A percentile compares a stretch with the other conserved stretches of the same genome.
Evolutionary conservation across 1,140 invertebrate species (phyloP).

Genomic region (Venturia canescens): DNA sequence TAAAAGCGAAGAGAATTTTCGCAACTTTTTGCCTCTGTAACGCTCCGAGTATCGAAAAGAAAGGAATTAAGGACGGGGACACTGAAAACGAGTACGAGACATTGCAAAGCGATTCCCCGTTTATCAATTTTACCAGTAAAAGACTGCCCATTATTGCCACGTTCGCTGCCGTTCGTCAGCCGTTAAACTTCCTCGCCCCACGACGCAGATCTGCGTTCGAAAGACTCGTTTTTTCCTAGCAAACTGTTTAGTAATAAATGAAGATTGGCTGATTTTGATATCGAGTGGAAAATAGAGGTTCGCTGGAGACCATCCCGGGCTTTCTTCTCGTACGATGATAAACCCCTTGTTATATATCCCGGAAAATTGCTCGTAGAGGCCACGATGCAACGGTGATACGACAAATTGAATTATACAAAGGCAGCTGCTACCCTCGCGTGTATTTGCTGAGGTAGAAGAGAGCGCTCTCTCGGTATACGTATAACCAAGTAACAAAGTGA

Average conservation of each 20-base stretch:
- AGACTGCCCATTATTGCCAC: too few species aligned
- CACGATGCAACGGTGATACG: slow-evolving; percentile 5
- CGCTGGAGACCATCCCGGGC: neutral
- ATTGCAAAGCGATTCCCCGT: too few species aligned
- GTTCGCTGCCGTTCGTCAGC: too few species aligned
- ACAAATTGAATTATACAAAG: slow-evolving; percentile 61
- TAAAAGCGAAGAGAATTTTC: neutral
- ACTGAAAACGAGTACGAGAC: too few species aligned
- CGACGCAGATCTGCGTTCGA: too few species aligned
- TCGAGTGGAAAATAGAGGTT: neutral
- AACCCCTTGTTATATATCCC: slow-evolving; percentile 34
- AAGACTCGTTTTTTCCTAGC: neutral
- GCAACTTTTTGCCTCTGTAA: neutral
- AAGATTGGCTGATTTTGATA: slow-evolving; percentile 32
- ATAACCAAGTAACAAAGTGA: neutral
- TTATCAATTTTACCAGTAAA: too few species aligned
- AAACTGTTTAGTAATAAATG: neutral
- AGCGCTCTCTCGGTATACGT: neutral
- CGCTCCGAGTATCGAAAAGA: neutral
- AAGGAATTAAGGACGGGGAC: too few species aligned
- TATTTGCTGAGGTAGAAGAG: slow-evolving; percentile 15
- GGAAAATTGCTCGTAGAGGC: slow-evolving; percentile 29
- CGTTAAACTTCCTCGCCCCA: too few species aligned
- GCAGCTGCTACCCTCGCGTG: slow-evolving; percentile 55
- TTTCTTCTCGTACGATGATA: neutral